Conservation (phyloP, 2,113 vertebrate genomes). For the Sinocyclocheilus grahami region DNA sequence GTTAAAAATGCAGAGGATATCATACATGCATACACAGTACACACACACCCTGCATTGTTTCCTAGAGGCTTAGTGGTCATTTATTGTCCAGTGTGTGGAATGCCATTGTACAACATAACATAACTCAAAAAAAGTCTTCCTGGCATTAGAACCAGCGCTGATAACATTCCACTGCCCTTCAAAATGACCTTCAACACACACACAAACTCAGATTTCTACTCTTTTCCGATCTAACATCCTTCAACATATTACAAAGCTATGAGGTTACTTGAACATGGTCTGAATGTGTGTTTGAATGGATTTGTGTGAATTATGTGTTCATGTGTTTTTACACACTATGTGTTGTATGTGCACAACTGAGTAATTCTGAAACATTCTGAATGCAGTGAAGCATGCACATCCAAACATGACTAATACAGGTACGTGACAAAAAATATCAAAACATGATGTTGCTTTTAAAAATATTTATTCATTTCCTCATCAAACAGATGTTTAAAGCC, state of each 20-base stretch:
- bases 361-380: background rate
- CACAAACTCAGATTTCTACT: background rate
- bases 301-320: background rate
- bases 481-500: background rate
- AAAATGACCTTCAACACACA: constrained; percentile 31
- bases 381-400: background rate
- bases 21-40: constrained; percentile 9
- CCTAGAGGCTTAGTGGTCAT: constrained; percentile 16
- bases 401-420: background rate
- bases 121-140: constrained; percentile 46
- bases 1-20: constrained; percentile 50
- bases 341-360: background rate
- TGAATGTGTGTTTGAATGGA: background rate
- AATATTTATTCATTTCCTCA: background rate
- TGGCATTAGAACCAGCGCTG: constrained; percentile 41
- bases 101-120: constrained; percentile 40
- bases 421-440: background rate
- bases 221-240: background rate
- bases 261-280: background rate
- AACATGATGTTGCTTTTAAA: background rate
- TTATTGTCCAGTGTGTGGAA: constrained; percentile 51
- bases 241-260: background rate
- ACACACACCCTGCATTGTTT: constrained; percentile 38
- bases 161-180: constrained; percentile 53
- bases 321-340: background rate